A percentile compares a stretch with the other conserved stretches of the same genome.
phyloP scores from a whole-genome alignment of 1,140 invertebrate species.

The Eciton burchellii region DNA sequence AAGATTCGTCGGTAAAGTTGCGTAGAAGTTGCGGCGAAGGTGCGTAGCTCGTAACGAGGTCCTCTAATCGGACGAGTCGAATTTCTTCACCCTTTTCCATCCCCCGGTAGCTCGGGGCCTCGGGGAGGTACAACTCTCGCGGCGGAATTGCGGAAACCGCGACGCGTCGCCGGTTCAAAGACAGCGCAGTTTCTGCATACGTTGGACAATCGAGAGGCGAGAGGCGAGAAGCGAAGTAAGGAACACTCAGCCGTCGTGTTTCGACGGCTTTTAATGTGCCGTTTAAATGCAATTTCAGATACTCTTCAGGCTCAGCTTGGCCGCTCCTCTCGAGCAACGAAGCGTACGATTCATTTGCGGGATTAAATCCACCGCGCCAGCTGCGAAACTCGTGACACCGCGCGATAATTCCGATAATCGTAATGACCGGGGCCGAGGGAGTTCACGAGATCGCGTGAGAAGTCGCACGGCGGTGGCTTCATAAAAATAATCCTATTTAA shows the following conservation, averaged over 20 bases:
- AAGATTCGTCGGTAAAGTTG: conserved; percentile 65
- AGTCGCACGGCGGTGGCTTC: conserved; percentile 25
- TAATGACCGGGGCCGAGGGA: conserved; percentile 18
- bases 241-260: too few relatives aligned
- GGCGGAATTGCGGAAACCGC: neutral
- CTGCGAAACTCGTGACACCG: neutral
- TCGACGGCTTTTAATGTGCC: too few relatives aligned
- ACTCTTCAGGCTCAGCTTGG: neutral
- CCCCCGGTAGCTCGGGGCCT: neutral
- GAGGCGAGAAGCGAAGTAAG: too few relatives aligned
- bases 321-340: neutral
- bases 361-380: neutral
- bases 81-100: conserved; percentile 65
- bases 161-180: neutral
- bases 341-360: conserved; percentile 9
- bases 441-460: conserved; percentile 52
- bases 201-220: too few relatives aligned
- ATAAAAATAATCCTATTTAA: conserved; percentile 69
- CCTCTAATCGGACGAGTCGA: conserved; percentile 66
- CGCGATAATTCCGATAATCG: conserved; percentile 35
- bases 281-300: neutral
- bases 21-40: conserved; percentile 8
- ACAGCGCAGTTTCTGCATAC: too few relatives aligned
- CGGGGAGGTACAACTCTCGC: too few relatives aligned
- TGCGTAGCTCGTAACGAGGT: conserved; percentile 36